Evolutionary conservation across 2,888 invertebrate genomes (phyloP), one percentile per base, ranked within the genome.

Genomic region (Dione juno): DNA sequence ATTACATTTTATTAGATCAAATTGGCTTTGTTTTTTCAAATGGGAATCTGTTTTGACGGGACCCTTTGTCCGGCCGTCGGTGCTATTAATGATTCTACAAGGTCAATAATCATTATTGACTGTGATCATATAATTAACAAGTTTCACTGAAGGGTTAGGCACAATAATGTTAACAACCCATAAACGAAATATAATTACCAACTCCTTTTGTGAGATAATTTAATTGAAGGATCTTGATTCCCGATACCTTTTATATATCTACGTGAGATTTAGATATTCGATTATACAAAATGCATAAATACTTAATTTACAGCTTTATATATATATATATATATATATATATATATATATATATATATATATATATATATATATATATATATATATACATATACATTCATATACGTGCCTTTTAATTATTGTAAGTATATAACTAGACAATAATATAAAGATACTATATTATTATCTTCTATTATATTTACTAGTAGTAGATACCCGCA

Each of bases 21-120:
- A 91, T 89, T 87, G 87, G 84, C 87, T 89, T 92, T 90, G 89
- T 91, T 89, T 89, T 90, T 89, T 88, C 79, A 77, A 81, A 77
- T 76, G 81, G 76, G 80, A 81, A 80, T 82, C 84, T 80, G 79
- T 81, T 79, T 80, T 71, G 88, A 85, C 89, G 87, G 88, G 78
- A 77, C 82, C 85, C 86, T 89, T 91, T 88, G 86, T 87, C 79
- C 74, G 69, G 48, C 74, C 63, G 85, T 90, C 92, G 92, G 92
- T 82, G 57, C 85, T 82, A 92, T 92, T 92, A 91, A 91, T 85
- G 90, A 92, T 93, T 93, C 88, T 92, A 88, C 84, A 90, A 89
- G 90, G 88, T 85, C 90, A 90, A 92, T 93, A 89, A 88, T 88
- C 83, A 89, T 90, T 88, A 92, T 92, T 88, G 87, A 85, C 87